Evolutionary conservation across 2,113 vertebrate genomes (phyloP), one percentile per base, ranked within the genome.

Genomic region (Poeciliopsis occidentalis): DNA sequence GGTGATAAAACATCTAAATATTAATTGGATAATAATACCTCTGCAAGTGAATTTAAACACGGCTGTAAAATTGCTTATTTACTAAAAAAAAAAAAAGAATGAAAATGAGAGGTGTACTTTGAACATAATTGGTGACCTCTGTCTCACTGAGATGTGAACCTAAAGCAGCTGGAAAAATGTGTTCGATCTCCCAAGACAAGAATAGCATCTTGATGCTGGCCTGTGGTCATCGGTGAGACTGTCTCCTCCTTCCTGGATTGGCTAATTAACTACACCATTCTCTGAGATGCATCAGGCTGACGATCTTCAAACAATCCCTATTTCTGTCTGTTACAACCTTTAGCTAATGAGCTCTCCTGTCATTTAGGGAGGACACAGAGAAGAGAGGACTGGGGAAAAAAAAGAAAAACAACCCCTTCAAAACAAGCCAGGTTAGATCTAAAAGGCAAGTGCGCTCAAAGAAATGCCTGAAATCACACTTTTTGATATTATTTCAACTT

Each of bases 321-420:
- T 47, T 64, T 47, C 30, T 65, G 31, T 26, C 74, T 81, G 71
- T 78, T 81, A 69, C 81, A 88, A 91, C 82, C 87, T 86, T 89
- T 86, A 84, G 70, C 82, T 88, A 88, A 92, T 87, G 84, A 90
- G 83, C 83, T 44, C 67, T 76, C n/a, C 61, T 84, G 81, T 78
- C 82, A 82, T 71, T 87, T 83, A 68, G 27, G 27, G 76, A 31
- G 73, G 75, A 71, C 26, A 47, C 37, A 13, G 12, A 27, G 12
- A 68, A 44, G 44, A 24, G 39, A 64, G 64, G 63, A 75, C 12
- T 34, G 39, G 34, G 10, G 0, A 37, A 37, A 37, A 37, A 34
- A 34, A 31, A 24, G 12, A 57, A 47, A 47, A 19, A 47, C 17
- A 19, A 47, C 15, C 17, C 44, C 44, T 19, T 19, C 44, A 47